Evolutionary conservation across 2,888 invertebrate genomes (phyloP).

Genomic region (Limnephilus lunatus): DNA sequence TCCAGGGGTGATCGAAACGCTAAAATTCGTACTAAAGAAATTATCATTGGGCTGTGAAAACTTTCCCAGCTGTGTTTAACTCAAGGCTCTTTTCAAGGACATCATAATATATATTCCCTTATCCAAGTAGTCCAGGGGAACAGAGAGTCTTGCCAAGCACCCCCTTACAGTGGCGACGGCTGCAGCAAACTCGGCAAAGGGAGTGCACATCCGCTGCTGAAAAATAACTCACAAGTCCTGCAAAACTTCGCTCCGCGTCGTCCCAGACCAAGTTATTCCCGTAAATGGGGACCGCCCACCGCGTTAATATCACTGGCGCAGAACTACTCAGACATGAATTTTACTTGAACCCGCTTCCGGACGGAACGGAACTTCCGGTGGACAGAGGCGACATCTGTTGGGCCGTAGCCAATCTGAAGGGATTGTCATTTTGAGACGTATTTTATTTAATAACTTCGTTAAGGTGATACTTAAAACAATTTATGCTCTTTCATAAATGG

Average conservation of each 20-base stretch:
- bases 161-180: background rate
- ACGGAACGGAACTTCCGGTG: background rate
- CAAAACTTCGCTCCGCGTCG: background rate
- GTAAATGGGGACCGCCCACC: background rate
- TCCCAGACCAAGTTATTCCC: background rate
- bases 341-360: background rate
- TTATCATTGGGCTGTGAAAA: background rate
- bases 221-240: background rate
- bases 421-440: background rate
- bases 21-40: background rate
- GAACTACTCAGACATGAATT: slow-evolving; percentile 8
- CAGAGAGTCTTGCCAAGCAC: background rate
- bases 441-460: background rate
- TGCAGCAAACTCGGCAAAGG: background rate
- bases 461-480: background rate
- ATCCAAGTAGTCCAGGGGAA: background rate
- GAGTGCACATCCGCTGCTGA: slow-evolving; percentile 13
- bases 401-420: background rate
- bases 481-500: no score
- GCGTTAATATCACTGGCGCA: background rate
- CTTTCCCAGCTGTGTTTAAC: background rate
- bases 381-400: background rate
- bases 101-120: background rate
- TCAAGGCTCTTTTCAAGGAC: background rate
- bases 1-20: background rate